Evolutionary conservation across 2,797 vertebrate species (phyloP).

Genomic region (Acanthurus leucopareius): DNA sequence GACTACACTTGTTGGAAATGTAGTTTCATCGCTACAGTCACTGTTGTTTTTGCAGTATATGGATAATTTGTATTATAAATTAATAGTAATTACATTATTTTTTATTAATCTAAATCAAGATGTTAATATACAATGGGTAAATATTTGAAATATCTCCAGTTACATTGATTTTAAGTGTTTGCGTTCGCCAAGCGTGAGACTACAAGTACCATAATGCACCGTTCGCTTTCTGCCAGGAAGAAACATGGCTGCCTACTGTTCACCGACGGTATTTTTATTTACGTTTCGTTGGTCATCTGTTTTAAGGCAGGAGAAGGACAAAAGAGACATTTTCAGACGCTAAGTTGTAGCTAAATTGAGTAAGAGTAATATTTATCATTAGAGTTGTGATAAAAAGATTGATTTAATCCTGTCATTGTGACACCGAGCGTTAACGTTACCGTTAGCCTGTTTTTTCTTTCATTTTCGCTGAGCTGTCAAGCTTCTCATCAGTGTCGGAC

Average conservation of each 20-base stretch:
- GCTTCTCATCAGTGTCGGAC: constrained; percentile 21
- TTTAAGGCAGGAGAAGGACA: constrained; percentile 54
- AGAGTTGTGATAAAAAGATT: background rate
- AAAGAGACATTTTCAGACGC: constrained; percentile 7
- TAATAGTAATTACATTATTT: too few relatives aligned
- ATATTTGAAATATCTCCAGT: background rate
- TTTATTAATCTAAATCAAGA: rapidly evolving
- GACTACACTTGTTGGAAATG: constrained; percentile 27
- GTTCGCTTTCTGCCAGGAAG: constrained; percentile 40
- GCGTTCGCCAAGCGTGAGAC: constrained; percentile 7
- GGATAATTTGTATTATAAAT: too few relatives aligned
- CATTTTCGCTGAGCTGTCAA: constrained; percentile 66
- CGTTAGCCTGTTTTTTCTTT: constrained; percentile 8
- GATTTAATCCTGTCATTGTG: background rate
- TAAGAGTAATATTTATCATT: background rate
- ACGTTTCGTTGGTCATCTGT: constrained; percentile 65
- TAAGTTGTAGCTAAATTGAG: background rate
- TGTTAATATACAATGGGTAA: background rate
- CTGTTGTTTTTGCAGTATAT: background rate
- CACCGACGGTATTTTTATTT: constrained; percentile 78
- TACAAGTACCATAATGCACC: constrained; percentile 83
- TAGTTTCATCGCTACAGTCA: constrained; percentile 19
- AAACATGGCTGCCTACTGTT: constrained; percentile 86
- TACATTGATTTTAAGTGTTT: rapidly evolving
- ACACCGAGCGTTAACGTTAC: background rate